Conservation (phyloP, 2,797 vertebrate species). For the Catamblyrhynchus diadema region DNA sequence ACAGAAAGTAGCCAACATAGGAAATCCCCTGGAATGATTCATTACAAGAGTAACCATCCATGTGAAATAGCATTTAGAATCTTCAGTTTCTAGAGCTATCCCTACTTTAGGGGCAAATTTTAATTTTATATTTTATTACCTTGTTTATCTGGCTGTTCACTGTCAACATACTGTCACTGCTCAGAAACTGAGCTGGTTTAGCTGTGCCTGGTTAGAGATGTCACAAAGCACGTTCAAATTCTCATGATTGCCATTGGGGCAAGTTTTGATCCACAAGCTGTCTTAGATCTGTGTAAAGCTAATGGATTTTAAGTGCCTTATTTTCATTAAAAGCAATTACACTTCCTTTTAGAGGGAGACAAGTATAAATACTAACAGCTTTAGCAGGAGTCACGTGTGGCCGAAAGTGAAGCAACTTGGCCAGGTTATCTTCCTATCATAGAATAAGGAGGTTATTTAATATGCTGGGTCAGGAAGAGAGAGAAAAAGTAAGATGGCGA, state of each 20-base stretch:
- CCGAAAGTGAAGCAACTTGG: neutral
- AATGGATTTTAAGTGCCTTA: neutral
- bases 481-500: neutral
- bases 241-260: neutral
- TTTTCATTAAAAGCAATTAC: neutral
- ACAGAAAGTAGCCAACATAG: neutral
- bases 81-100: neutral
- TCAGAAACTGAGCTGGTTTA: neutral
- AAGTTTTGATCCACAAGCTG: neutral
- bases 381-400: neutral
- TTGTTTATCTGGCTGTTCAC: neutral
- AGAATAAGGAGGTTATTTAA: neutral
- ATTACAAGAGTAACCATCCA: neutral
- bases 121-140: neutral
- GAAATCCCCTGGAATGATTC: neutral
- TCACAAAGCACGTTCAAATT: neutral
- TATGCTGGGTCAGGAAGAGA: neutral
- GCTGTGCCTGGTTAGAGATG: neutral
- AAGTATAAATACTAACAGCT: neutral
- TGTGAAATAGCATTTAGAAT: neutral
- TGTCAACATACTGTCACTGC: neutral
- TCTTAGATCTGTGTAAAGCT: neutral
- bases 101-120: neutral
- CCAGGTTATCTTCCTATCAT: neutral
- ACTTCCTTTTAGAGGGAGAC: neutral